phyloP scores from a whole-genome alignment of 2,888 invertebrate species.

The Cremastinae sp. region DNA sequence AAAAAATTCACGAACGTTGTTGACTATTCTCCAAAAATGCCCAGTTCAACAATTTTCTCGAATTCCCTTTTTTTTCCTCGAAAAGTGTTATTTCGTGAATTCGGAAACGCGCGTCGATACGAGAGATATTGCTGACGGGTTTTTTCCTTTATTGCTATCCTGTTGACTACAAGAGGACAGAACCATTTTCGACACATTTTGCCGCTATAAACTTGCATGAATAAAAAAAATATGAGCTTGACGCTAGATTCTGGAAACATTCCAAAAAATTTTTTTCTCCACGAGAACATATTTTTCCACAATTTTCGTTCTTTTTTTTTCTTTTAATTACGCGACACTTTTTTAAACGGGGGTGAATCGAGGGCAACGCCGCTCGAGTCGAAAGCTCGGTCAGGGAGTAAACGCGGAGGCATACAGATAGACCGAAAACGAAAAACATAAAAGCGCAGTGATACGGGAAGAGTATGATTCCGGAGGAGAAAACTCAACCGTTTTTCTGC shows the following conservation, averaged over 20 bases:
- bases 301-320: neutral
- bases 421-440: slow-evolving; percentile 19
- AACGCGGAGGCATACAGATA: neutral
- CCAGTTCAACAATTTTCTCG: too few relatives aligned
- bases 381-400: slow-evolving; percentile 6
- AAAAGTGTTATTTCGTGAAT: slow-evolving; percentile 2
- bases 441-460: slow-evolving; percentile 48
- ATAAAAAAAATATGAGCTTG: neutral
- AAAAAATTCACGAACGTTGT: too few relatives aligned
- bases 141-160: too few relatives aligned
- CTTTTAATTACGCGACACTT: neutral
- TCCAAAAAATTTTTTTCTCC: neutral
- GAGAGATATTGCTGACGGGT: too few relatives aligned
- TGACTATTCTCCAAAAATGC: too few relatives aligned
- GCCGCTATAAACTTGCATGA: neutral
- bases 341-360: neutral
- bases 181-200: neutral
- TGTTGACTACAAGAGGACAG: neutral
- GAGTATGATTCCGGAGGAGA: slow-evolving; percentile 37
- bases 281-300: neutral
- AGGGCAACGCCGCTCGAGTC: slow-evolving; percentile 8
- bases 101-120: too few relatives aligned
- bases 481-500: slow-evolving; percentile 10
- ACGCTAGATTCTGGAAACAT: neutral
- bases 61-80: neutral